Conservation (phyloP, 2,113 vertebrate genomes). For the Sus scrofa region DNA sequence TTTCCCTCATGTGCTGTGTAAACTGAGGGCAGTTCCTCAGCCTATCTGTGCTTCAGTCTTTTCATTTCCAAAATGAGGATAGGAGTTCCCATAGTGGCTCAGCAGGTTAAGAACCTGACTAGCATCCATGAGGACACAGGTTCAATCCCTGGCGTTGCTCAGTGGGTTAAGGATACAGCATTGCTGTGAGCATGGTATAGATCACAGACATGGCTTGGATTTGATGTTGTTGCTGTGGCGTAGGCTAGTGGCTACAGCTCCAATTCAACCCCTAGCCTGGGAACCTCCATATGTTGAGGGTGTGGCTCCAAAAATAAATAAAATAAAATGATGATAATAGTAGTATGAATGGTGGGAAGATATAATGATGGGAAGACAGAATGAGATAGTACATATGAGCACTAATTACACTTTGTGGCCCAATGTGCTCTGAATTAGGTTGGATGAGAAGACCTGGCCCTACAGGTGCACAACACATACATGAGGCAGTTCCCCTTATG, state of each 20-base stretch:
- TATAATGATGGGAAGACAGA: background rate
- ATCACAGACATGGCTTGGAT: too few relatives aligned
- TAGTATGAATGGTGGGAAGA: background rate
- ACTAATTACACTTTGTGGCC: fast-evolving
- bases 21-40: background rate
- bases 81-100: too few relatives aligned
- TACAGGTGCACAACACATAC: background rate
- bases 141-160: too few relatives aligned
- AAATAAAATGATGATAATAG: background rate
- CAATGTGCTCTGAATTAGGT: background rate
- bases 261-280: too few relatives aligned
- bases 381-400: background rate
- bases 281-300: too few relatives aligned
- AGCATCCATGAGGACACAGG: too few relatives aligned
- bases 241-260: too few relatives aligned
- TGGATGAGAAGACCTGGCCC: background rate
- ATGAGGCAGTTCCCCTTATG: background rate
- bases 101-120: too few relatives aligned
- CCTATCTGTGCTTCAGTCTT: background rate
- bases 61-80: background rate
- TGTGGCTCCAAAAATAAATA: too few relatives aligned
- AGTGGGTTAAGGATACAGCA: too few relatives aligned
- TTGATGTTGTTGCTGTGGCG: too few relatives aligned
- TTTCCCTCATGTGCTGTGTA: background rate
- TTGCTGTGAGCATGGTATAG: too few relatives aligned